Percentiles rank a stretch among this genome's conserved stretches.
Evolutionary conservation across 2,113 vertebrate genomes (phyloP).

Genomic region (Tringa solitaria): DNA sequence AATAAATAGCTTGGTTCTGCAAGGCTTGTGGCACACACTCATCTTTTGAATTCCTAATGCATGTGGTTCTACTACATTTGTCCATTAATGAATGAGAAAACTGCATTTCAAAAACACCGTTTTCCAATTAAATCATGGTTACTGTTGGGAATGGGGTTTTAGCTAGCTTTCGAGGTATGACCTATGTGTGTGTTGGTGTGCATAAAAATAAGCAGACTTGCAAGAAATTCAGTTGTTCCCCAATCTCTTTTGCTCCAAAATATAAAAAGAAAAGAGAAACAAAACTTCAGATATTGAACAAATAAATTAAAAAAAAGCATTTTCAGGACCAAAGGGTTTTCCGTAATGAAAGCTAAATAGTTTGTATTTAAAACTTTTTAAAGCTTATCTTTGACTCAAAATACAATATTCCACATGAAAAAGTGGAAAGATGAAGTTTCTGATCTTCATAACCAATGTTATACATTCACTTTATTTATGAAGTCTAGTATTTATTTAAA

Average conservation of each 20-base stretch:
- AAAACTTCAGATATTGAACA: neutral
- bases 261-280: neutral
- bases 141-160: neutral
- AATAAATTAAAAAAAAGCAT: neutral
- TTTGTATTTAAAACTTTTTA: neutral
- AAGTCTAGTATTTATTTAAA: neutral
- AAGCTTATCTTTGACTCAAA: neutral
- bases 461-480: neutral
- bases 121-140: neutral
- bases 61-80: neutral
- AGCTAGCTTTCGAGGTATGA: neutral
- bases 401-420: neutral
- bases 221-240: neutral
- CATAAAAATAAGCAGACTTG: neutral
- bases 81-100: constrained; percentile 17
- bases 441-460: neutral
- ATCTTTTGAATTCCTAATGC: neutral
- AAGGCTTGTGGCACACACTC: neutral
- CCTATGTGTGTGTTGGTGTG: neutral
- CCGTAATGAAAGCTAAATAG: neutral
- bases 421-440: neutral
- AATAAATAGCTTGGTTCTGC: neutral
- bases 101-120: neutral
- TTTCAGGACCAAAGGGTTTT: neutral
- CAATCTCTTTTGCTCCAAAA: neutral